Evolutionary conservation across 2,888 invertebrate species (phyloP).

Genomic region (Enoplolaimus lenunculus): DNA sequence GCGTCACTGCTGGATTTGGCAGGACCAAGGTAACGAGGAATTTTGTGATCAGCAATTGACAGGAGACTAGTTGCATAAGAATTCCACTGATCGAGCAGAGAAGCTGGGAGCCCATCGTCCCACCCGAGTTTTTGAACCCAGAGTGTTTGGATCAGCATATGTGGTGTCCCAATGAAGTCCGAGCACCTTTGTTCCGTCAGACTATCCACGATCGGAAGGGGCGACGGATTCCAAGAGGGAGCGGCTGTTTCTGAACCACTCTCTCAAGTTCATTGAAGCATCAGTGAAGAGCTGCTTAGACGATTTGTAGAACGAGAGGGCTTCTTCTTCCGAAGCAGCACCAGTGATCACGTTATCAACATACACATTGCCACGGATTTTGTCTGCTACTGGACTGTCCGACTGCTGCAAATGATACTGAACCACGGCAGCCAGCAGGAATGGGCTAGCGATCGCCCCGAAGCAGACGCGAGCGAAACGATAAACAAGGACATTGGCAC

Average conservation of each 20-base stretch:
- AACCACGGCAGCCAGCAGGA: slow-evolving; percentile 15
- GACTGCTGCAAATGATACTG: neutral
- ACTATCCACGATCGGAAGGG: neutral
- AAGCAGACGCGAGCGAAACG: slow-evolving; percentile 25
- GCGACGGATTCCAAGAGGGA: neutral
- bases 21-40: neutral
- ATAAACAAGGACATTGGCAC: slow-evolving; percentile 21
- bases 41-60: neutral
- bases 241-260: neutral
- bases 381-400: neutral
- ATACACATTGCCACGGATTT: slow-evolving; percentile 23
- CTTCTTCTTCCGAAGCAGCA: too few relatives aligned
- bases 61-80: neutral
- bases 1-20: neutral
- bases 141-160: neutral
- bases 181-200: too few relatives aligned
- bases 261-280: slow-evolving; percentile 3
- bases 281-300: too few relatives aligned
- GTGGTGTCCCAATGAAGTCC: too few relatives aligned
- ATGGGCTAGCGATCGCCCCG: slow-evolving; percentile 24
- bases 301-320: neutral
- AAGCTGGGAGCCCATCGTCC: neutral
- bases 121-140: neutral
- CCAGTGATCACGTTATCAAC: too few relatives aligned
- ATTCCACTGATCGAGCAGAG: neutral